These are phyloP conservation scores for Drosophila watanabei DNA, from an alignment of 1,140 invertebrate genomes.

Conservation along the genomic window DNA sequence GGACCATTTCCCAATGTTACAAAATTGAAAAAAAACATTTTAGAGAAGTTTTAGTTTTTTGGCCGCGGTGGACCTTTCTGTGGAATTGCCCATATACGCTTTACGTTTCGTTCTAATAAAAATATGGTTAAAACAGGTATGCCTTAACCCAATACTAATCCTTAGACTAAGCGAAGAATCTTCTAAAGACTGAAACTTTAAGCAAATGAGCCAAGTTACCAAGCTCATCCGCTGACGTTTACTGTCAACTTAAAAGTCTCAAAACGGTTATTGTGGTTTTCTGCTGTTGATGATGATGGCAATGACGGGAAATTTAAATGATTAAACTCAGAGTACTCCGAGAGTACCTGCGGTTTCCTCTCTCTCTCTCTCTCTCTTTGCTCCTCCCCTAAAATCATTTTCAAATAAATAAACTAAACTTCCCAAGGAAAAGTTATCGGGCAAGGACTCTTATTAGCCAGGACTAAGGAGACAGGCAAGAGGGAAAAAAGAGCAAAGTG, in stretches of 20 bases:
- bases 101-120: too few species aligned
- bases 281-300: slow-evolving; percentile 34
- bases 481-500: slow-evolving; percentile 44
- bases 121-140: neutral
- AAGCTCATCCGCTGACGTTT: slow-evolving; percentile 10
- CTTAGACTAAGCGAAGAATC: too few species aligned
- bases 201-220: slow-evolving; percentile 23
- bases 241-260: slow-evolving; percentile 23
- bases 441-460: slow-evolving; percentile 65
- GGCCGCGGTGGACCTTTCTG: too few species aligned
- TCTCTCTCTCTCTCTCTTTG: too few species aligned
- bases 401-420: slow-evolving; percentile 77
- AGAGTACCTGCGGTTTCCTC: slow-evolving; percentile 63
- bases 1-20: too few species aligned
- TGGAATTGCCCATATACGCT: too few species aligned
- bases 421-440: slow-evolving; percentile 50
- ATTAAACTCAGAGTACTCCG: slow-evolving; percentile 71
- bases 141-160: neutral
- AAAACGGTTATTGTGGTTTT: slow-evolving; percentile 36
- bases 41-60: too few species aligned
- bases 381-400: slow-evolving; percentile 59
- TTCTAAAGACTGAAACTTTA: neutral
- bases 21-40: too few species aligned
- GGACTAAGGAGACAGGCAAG: slow-evolving; percentile 7
- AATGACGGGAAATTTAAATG: slow-evolving; percentile 62